These are phyloP conservation scores for Caenorhabditis panamensis DNA, from an alignment of 2,888 invertebrate genomes.

Conservation along the genomic window DNA sequence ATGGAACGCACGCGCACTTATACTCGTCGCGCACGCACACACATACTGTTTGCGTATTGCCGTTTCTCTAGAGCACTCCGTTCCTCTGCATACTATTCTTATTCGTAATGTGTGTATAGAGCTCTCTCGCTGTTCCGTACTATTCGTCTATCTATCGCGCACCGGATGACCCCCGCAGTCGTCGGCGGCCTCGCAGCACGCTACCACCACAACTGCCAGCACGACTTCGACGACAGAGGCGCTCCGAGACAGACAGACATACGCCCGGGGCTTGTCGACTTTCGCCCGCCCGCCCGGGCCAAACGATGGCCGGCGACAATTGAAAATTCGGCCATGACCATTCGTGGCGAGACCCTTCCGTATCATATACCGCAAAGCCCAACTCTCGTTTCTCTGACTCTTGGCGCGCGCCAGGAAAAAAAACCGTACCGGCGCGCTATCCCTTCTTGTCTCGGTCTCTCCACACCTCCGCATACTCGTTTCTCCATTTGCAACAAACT, in stretches of 20 bases:
- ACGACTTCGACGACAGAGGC: slow-evolving; percentile 31
- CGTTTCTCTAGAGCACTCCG: slow-evolving; percentile 47
- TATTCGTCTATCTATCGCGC: slow-evolving; percentile 33
- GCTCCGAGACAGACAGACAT: slow-evolving; percentile 35
- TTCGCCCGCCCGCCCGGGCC: slow-evolving; percentile 5
- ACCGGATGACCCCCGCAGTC: slow-evolving; percentile 49
- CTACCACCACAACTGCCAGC: slow-evolving; percentile 33
- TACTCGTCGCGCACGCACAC: slow-evolving; percentile 57
- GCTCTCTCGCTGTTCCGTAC: slow-evolving; percentile 23
- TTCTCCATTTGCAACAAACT: slow-evolving; percentile 6
- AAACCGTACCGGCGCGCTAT: background rate
- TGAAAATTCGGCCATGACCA: slow-evolving; percentile 41
- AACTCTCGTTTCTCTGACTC: slow-evolving; percentile 33
- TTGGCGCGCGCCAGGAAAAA: no score
- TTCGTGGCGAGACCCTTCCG: slow-evolving; percentile 11
- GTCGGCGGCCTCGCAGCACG: slow-evolving; percentile 24
- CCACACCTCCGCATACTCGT: background rate
- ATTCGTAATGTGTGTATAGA: slow-evolving; percentile 30
- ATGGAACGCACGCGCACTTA: slow-evolving; percentile 64
- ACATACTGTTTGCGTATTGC: slow-evolving; percentile 59
- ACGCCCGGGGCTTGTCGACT: slow-evolving; percentile 24
- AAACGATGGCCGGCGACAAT: slow-evolving; percentile 11
- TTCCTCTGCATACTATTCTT: slow-evolving; percentile 35
- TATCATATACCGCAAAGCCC: slow-evolving; percentile 9
- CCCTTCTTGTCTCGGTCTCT: slow-evolving; percentile 8